Conservation (phyloP, 2,797 vertebrate species). For the Harpagifer antarcticus region DNA sequence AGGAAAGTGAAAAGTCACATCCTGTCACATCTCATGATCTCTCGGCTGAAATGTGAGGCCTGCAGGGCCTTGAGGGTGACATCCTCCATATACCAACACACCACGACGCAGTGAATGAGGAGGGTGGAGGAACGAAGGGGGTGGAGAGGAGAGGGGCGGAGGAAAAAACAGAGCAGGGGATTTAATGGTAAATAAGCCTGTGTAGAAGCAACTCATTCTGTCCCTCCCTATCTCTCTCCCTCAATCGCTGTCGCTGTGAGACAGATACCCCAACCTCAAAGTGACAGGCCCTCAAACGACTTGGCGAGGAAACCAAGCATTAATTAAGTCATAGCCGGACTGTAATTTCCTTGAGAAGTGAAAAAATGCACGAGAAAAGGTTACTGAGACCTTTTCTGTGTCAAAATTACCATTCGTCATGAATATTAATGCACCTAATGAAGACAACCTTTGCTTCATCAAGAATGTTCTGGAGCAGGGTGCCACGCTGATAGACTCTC, state of each 20-base stretch:
- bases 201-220: constrained; percentile 66
- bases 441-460: constrained; percentile 99
- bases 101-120: constrained; percentile 50
- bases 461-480: constrained; percentile 98
- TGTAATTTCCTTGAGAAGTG: constrained; percentile 99
- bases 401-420: constrained; percentile 99
- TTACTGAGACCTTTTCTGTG: constrained; percentile 99
- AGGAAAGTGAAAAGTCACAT: constrained; percentile 84
- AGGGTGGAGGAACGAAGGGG: constrained; percentile 50
- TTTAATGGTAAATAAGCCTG: constrained; percentile 75
- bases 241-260: constrained; percentile 89
- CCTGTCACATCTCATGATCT: constrained; percentile 83
- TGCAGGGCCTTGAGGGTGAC: constrained; percentile 80
- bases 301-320: constrained; percentile 93
- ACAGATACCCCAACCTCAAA: constrained; percentile 93
- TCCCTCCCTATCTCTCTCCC: constrained; percentile 77
- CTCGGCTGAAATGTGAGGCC: constrained; percentile 79
- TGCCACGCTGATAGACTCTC: constrained; percentile 95
- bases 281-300: constrained; percentile 96
- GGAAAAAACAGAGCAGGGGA: constrained; percentile 54
- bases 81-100: constrained; percentile 79
- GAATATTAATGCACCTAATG: constrained; percentile 99
- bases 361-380: constrained; percentile 99
- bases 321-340: constrained; percentile 99
- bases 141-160: constrained; percentile 46